These are phyloP conservation scores for Anthopleura xanthogrammica DNA, from an alignment of 92 coral and sea anemone species.

Conservation along the genomic window DNA sequence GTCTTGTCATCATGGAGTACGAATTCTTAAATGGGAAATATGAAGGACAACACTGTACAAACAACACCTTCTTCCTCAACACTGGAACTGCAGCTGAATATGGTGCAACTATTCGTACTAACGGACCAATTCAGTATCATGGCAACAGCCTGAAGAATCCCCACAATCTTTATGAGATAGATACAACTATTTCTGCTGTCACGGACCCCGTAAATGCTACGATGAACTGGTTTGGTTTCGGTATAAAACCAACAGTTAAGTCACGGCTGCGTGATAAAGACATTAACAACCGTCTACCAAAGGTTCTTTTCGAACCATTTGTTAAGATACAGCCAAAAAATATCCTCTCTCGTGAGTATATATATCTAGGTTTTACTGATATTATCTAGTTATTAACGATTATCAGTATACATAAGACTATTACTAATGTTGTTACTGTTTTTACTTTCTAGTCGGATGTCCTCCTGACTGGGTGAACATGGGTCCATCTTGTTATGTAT, in stretches of 20 bases:
- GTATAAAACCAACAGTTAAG: slow-evolving; percentile 36
- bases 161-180: slow-evolving; percentile 54
- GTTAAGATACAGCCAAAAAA: slow-evolving; percentile 51
- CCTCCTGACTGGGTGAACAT: slow-evolving; percentile 57
- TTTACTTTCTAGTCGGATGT: slow-evolving; percentile 45
- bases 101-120: slow-evolving; percentile 52
- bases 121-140: slow-evolving; percentile 61
- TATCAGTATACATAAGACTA: background rate
- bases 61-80: slow-evolving; percentile 50
- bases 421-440: background rate
- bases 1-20: slow-evolving; percentile 37
- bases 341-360: slow-evolving; percentile 57
- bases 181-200: slow-evolving; percentile 30
- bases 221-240: slow-evolving; percentile 64
- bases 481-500: slow-evolving; percentile 43
- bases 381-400: no score
- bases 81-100: slow-evolving; percentile 41
- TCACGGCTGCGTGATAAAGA: slow-evolving; percentile 42
- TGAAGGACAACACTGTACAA: slow-evolving; percentile 37
- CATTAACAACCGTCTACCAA: slow-evolving; percentile 30
- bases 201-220: slow-evolving; percentile 38
- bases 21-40: slow-evolving; percentile 8
- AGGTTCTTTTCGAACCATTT: slow-evolving; percentile 49
- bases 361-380: no score
- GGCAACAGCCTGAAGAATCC: slow-evolving; percentile 61